phyloP scores from a whole-genome alignment of 2,888 invertebrate species.

The Silvanus unidentatus region DNA sequence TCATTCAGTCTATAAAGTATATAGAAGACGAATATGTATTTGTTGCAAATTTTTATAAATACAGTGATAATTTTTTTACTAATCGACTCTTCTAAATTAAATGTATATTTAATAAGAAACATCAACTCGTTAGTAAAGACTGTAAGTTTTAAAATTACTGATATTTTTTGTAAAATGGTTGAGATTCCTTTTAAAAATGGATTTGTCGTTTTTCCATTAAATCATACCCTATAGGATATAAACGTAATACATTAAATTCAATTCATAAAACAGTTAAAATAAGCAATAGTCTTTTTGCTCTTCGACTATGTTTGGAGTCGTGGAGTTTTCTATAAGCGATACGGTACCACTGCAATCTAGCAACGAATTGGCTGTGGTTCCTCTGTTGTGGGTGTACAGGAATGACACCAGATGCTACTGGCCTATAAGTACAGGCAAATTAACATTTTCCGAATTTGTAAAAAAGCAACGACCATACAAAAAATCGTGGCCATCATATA shows the following conservation, averaged over 20 bases:
- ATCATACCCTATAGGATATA: not conserved
- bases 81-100: conserved; percentile 7
- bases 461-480: no score
- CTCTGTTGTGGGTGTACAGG: not conserved
- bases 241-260: no score
- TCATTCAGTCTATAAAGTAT: conserved; percentile 3
- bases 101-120: conserved; percentile 5
- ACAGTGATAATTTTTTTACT: conserved; percentile 4
- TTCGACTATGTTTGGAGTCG: not conserved
- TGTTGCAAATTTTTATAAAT: conserved; percentile 4
- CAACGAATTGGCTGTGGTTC: not conserved
- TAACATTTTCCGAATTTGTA: no score
- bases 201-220: conserved; percentile 5
- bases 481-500: no score
- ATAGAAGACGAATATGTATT: conserved; percentile 3
- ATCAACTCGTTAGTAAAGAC: not conserved
- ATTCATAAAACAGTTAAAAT: no score
- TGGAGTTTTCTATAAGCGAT: not conserved
- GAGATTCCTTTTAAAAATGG: conserved; percentile 7
- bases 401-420: not conserved
- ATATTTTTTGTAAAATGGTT: conserved; percentile 4
- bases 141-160: conserved; percentile 5
- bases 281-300: no score
- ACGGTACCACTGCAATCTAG: no score
- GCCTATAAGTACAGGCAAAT: not conserved